These are phyloP conservation scores for Ispidina lecontei DNA, from an alignment of 2,797 vertebrate genomes.

Conservation along the genomic window DNA sequence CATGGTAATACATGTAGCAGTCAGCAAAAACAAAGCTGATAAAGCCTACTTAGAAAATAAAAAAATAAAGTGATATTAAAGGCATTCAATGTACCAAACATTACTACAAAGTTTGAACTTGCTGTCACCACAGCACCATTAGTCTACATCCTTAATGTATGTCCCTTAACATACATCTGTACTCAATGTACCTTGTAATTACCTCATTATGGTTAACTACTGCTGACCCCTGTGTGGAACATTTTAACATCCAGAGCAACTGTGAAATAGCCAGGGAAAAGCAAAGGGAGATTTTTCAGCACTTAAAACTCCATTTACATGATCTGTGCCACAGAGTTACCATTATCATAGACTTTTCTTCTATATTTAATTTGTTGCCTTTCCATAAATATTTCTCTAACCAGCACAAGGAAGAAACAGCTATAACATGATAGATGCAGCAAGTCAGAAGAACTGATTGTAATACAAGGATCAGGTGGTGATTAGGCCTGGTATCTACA, in stretches of 20 bases:
- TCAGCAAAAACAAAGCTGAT: not conserved
- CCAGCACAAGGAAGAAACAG: not conserved
- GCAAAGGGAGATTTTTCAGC: slow-evolving; percentile 24
- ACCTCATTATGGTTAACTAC: slow-evolving; percentile 67
- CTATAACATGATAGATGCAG: not conserved
- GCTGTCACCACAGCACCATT: slow-evolving; percentile 27
- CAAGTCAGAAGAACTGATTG: not conserved
- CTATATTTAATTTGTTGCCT: not conserved
- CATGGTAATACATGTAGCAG: not conserved
- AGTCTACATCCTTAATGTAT: slow-evolving; percentile 42
- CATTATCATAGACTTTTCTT: not conserved
- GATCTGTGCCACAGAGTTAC: not conserved
- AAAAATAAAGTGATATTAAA: not conserved
- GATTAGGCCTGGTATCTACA: not conserved
- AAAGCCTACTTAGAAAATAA: not conserved
- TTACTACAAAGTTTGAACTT: slow-evolving; percentile 11
- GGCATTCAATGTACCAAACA: not conserved
- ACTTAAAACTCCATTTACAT: not conserved
- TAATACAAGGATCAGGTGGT: not conserved
- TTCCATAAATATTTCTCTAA: slow-evolving; percentile 8
- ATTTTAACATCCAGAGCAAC: slow-evolving; percentile 39
- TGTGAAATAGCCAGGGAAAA: slow-evolving; percentile 41
- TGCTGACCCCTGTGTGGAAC: slow-evolving; percentile 50
- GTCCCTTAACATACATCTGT: slow-evolving; percentile 63
- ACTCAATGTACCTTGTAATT: slow-evolving; percentile 73